These are phyloP conservation scores for Machimus atricapillus DNA, from an alignment of 2,888 invertebrate genomes.

Conservation along the genomic window DNA sequence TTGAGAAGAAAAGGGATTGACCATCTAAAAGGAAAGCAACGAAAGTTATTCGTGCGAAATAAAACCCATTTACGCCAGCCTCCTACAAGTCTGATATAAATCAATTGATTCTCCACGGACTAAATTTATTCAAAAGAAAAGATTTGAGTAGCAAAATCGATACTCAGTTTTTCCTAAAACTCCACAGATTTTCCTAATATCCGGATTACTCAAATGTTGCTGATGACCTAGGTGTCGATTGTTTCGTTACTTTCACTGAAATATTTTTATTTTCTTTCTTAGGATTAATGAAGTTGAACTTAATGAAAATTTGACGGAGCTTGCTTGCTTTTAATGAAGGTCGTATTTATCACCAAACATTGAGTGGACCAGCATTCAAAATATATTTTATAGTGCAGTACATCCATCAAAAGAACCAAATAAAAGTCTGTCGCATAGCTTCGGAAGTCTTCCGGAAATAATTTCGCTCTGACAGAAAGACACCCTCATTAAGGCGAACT, in stretches of 20 bases:
- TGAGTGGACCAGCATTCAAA: background rate
- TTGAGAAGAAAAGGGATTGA: constrained; percentile 9
- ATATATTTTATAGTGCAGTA: background rate
- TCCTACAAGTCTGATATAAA: constrained; percentile 43
- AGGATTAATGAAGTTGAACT: background rate
- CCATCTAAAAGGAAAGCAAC: constrained; percentile 28
- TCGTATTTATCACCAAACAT: background rate
- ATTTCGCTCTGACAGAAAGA: background rate
- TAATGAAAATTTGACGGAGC: background rate
- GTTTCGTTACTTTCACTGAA: background rate
- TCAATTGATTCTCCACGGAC: constrained; percentile 43
- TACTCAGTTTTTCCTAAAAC: constrained; percentile 7
- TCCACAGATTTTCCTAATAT: constrained; percentile 19
- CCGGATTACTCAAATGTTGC: constrained; percentile 31
- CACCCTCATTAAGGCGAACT: background rate
- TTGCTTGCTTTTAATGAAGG: background rate
- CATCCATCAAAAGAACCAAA: background rate
- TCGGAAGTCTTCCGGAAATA: background rate
- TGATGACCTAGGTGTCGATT: constrained; percentile 20
- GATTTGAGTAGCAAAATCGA: constrained; percentile 30
- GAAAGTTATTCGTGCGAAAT: constrained; percentile 44
- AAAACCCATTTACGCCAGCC: constrained; percentile 46
- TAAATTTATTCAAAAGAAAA: constrained; percentile 40
- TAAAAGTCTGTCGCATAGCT: background rate
- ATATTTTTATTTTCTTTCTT: background rate